These are phyloP conservation scores for Trisateles emortualis DNA, from an alignment of 2,888 invertebrate genomes.

Conservation along the genomic window DNA sequence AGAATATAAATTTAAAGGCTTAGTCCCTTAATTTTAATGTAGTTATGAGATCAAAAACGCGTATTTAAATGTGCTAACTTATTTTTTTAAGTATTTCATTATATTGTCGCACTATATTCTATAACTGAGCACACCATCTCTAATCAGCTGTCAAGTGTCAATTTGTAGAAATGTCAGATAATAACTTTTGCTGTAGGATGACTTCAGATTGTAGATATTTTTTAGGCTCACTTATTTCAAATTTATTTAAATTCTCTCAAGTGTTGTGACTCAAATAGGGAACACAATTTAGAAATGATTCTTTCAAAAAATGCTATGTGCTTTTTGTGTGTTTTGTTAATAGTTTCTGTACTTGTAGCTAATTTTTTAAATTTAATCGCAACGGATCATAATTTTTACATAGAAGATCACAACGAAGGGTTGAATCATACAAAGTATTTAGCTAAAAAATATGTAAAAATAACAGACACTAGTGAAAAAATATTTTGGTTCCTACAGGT, in stretches of 20 bases:
- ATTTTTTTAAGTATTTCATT: no score
- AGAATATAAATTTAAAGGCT: no score
- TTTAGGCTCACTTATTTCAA: slow-evolving; percentile 2
- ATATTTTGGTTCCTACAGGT: slow-evolving; percentile 94
- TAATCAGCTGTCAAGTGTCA: background rate
- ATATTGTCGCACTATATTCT: no score
- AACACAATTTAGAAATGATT: slow-evolving; percentile 80
- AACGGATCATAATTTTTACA: slow-evolving; percentile 83
- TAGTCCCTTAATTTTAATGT: no score
- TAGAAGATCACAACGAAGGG: slow-evolving; percentile 66
- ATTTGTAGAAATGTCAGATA: slow-evolving; percentile 24
- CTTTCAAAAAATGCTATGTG: slow-evolving; percentile 88
- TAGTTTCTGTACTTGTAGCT: slow-evolving; percentile 90
- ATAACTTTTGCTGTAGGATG: slow-evolving; percentile 20
- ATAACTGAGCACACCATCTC: no score
- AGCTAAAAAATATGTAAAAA: slow-evolving; percentile 72
- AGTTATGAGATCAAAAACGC: no score
- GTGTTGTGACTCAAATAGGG: slow-evolving; percentile 27
- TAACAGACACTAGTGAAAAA: slow-evolving; percentile 86
- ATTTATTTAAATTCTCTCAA: slow-evolving; percentile 31
- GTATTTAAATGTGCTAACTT: no score
- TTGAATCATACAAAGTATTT: slow-evolving; percentile 69
- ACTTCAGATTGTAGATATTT: background rate
- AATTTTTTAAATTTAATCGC: slow-evolving; percentile 90
- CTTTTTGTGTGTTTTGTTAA: slow-evolving; percentile 87